Evolutionary conservation across 2,113 vertebrate species (phyloP), one percentile per base, ranked within the genome.

Genomic region (Pholis gunnellus): DNA sequence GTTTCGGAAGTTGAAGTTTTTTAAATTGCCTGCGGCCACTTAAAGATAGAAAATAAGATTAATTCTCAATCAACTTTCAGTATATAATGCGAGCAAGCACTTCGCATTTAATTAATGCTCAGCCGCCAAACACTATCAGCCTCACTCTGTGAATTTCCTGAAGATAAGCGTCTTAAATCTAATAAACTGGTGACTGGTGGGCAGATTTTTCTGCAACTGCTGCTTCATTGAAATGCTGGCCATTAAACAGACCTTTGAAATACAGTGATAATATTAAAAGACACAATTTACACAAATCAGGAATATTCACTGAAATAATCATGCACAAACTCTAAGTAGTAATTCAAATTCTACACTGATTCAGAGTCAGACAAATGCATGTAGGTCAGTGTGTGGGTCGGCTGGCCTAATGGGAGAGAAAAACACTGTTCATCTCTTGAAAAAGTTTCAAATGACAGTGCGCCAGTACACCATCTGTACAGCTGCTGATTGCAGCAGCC

Each of bases 401-500:
- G 63, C 46, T 29, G 7, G 59, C 9, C 72, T 82, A 80, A 71
- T 75, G 70, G 31, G 36, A 74, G 72, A 70, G 20, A 61, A 79
- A 76, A 70, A 79, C 38, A 67, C 8, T 0, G 36, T 82, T 88
- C 77, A 70, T 85, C 63, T 86, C 48, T 77, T 87, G 82, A 85
- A 84, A 90, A 81, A 74, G 42, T 81, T 89, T 84, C 75, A 76
- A 81, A 75, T 90, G 85, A 83, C 74, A 79, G 36, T 22, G 50
- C 83, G 87, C 82, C 85, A 85, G 76, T 25, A 18, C 72, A 65
- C 79, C 87, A 88, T 90, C 90, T 93, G 90, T 74, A 91, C 66
- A 82, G 86, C 79, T 48, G 54, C 88, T 85, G 85, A 87, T 83
- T 87, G 70, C 77, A 60, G 22, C 66, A 76, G 71, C 56, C 59